Base-by-base conservation (phyloP, 1,140 invertebrate species). In the Helicoverpa armigera region DNA sequence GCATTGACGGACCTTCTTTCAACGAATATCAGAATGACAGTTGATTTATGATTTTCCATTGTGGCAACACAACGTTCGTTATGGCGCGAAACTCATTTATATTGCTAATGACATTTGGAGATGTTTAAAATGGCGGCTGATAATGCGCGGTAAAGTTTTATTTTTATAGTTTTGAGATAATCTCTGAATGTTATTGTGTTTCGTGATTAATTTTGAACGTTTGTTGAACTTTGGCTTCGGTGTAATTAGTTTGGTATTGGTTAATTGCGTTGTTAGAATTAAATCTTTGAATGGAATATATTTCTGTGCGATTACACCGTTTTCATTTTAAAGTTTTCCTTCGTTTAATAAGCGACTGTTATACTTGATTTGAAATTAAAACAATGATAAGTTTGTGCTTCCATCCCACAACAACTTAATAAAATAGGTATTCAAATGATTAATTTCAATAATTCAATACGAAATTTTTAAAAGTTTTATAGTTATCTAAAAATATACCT, bases 1-100 rank as follows among this genome's bases (percentile, higher is more conserved):
- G 90, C 90, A 93, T 92, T 90, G 92, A 92, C 88, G 89, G 82
- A 86, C 86, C 88, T 92, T 89, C 87, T 92, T 92, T 94, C 91
- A 94, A 86, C 88, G 76, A 87, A 88, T 92, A 90, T 92, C 91
- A 92, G 89, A 91, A 83, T 90, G 92, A 94, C 91, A 90, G 86
- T 81, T 94, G 91, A 94, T 94, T 94, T 94, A 94, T 94, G 91
- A 88, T 90, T 88, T 86, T 86, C 88, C 88, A 90, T 94, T 94
- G 90, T 93, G 88, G 90, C 89, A 91, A 83, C 86, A 89, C 87
- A 84, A 83, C 79, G 82, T 91, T 91, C 92, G 89, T 92, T 92
- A 92, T 91, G 90, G 90, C 90, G 89, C 90, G 88, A 90, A 91
- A 85, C 72, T 83, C 82, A 83, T 82, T 75, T 73, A 79, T 79